Evolutionary conservation across 2,113 vertebrate genomes (phyloP).

Genomic region (Lasiurus cinereus): DNA sequence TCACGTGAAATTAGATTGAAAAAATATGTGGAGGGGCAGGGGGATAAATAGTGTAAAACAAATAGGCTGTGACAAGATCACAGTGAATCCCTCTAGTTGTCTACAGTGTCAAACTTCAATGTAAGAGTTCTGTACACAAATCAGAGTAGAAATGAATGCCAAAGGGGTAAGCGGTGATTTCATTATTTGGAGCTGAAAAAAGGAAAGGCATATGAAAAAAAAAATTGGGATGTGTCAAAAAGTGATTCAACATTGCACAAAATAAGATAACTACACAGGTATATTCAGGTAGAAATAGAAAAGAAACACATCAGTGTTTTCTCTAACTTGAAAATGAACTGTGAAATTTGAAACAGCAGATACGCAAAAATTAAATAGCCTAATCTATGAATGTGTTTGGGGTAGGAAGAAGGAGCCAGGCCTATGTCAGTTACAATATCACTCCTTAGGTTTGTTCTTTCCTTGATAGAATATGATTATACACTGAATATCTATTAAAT

Average conservation of each 20-base stretch:
- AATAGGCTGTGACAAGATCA: slow-evolving; percentile 55
- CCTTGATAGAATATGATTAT: neutral
- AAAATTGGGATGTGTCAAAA: slow-evolving; percentile 59
- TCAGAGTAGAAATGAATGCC: slow-evolving; percentile 20
- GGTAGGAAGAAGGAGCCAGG: neutral
- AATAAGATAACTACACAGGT: slow-evolving; percentile 9
- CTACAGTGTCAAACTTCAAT: slow-evolving; percentile 50
- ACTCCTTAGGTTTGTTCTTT: neutral
- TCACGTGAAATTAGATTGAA: slow-evolving; percentile 46
- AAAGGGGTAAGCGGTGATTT: neutral
- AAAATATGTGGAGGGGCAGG: neutral
- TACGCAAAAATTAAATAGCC: slow-evolving; percentile 35
- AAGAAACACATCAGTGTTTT: neutral
- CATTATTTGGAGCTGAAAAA: slow-evolving; percentile 9
- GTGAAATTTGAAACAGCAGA: slow-evolving; percentile 42
- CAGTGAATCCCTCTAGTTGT: neutral
- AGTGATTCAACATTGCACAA: slow-evolving; percentile 26
- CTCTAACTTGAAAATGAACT: slow-evolving; percentile 65
- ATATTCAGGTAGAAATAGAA: neutral
- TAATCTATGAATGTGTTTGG: neutral
- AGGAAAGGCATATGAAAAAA: slow-evolving; percentile 39
- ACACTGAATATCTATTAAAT: neutral
- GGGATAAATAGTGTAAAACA: slow-evolving; percentile 55
- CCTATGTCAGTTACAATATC: neutral
- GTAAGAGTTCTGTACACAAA: slow-evolving; percentile 37